These are phyloP conservation scores for Rhinoptilus africanus DNA, from an alignment of 2,113 vertebrate genomes.

Conservation along the genomic window DNA sequence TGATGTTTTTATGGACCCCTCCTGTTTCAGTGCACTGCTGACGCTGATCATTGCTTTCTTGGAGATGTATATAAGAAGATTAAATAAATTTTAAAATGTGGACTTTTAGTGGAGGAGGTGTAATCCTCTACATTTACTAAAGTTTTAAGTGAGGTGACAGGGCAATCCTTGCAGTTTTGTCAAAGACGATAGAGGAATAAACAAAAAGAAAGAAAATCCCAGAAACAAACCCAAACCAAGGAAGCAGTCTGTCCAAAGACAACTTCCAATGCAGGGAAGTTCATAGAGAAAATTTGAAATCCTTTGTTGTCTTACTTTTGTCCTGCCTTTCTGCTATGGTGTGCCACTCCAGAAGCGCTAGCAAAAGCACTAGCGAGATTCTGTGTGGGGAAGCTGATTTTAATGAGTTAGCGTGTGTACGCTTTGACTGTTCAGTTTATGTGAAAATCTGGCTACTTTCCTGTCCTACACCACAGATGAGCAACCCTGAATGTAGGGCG, in stretches of 20 bases:
- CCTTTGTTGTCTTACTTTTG: neutral
- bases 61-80: slow-evolving; percentile 19
- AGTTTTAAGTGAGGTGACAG: slow-evolving; percentile 7
- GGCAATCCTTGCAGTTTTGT: slow-evolving; percentile 15
- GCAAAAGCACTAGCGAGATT: neutral
- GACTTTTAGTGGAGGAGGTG: neutral
- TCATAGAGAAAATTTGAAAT: neutral
- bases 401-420: neutral
- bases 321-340: neutral
- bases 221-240: neutral
- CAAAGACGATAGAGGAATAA: neutral
- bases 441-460: neutral
- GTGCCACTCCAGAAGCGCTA: neutral
- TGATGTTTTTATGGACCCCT: neutral
- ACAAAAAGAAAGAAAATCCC: neutral
- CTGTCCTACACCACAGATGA: neutral
- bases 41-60: neutral
- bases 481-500: neutral
- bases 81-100: neutral
- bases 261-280: neutral
- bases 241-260: neutral
- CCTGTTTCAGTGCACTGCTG: neutral
- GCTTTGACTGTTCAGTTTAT: neutral
- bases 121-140: slow-evolving; percentile 8
- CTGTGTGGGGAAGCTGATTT: neutral